These are phyloP conservation scores for Anisognathus igniventris DNA, from an alignment of 2,797 vertebrate species.

Conservation along the genomic window DNA sequence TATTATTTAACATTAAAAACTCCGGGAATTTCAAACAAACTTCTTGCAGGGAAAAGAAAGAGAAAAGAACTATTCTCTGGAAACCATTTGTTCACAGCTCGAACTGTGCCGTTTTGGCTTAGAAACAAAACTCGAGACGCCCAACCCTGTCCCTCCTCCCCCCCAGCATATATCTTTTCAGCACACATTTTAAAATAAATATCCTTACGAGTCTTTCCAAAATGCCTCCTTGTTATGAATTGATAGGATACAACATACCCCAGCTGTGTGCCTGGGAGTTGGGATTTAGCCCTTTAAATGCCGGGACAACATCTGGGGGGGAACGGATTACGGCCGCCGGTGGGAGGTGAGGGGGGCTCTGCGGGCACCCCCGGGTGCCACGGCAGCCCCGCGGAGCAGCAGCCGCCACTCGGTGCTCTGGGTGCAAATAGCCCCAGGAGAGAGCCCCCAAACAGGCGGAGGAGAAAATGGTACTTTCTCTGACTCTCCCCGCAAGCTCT, in stretches of 20 bases:
- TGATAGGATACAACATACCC: neutral
- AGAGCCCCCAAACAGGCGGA: fast-evolving
- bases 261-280: neutral
- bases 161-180: conserved; percentile 14
- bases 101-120: conserved; percentile 9
- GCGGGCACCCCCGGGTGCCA: neutral
- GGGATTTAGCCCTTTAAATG: conserved; percentile 5
- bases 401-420: neutral
- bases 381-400: neutral
- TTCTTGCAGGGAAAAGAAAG: conserved; percentile 5
- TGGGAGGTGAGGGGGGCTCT: neutral
- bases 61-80: conserved; percentile 8
- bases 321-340: neutral
- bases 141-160: neutral
- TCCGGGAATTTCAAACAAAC: neutral
- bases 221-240: neutral
- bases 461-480: fast-evolving
- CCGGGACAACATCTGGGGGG: neutral
- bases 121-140: neutral
- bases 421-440: neutral
- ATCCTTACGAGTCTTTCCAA: conserved; percentile 21
- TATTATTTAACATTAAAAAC: neutral
- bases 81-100: conserved; percentile 48
- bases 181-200: conserved; percentile 40
- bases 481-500: neutral